Percentiles rank a stretch among this genome's conserved stretches.
These are phyloP conservation scores for Meandrina meandrites DNA, from an alignment of 92 coral and sea anemone genomes.

Conservation along the genomic window DNA sequence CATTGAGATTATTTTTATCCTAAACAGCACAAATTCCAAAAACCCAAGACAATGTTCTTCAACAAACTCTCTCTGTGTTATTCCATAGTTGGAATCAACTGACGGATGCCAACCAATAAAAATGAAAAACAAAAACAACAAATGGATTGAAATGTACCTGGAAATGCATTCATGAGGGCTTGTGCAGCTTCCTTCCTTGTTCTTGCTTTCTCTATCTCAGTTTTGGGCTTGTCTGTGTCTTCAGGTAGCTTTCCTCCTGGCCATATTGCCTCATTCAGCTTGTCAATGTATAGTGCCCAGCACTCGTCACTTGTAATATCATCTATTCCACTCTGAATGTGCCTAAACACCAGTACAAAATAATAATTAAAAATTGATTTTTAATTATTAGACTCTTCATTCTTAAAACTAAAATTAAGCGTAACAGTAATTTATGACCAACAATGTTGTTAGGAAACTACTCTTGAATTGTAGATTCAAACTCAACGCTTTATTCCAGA, in stretches of 20 bases:
- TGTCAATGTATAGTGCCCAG: slow-evolving; percentile 76
- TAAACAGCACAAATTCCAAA: too few relatives aligned
- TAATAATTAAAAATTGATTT: not conserved
- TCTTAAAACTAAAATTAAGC: not conserved
- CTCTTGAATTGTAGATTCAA: too few relatives aligned
- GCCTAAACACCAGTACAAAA: slow-evolving; percentile 4
- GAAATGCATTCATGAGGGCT: slow-evolving; percentile 69
- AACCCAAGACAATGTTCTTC: too few relatives aligned
- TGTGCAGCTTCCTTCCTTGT: slow-evolving; percentile 63
- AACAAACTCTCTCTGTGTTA: too few relatives aligned
- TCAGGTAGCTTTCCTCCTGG: slow-evolving; percentile 75
- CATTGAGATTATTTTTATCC: too few relatives aligned
- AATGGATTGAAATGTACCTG: slow-evolving; percentile 44
- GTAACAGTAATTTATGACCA: not conserved
- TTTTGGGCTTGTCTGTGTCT: slow-evolving; percentile 21
- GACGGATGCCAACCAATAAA: too few relatives aligned
- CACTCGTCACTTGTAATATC: slow-evolving; percentile 82
- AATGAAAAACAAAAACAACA: not conserved
- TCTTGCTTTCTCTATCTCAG: slow-evolving; percentile 67
- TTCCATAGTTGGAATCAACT: too few relatives aligned
- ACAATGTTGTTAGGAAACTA: too few relatives aligned
- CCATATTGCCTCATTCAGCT: slow-evolving; percentile 86
- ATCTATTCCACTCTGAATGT: slow-evolving; percentile 66
- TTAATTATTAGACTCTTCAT: not conserved
- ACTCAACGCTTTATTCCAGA: too few relatives aligned